Evolutionary conservation across 2,888 invertebrate genomes (phyloP).

Genomic region (Plemyria rubiginata): DNA sequence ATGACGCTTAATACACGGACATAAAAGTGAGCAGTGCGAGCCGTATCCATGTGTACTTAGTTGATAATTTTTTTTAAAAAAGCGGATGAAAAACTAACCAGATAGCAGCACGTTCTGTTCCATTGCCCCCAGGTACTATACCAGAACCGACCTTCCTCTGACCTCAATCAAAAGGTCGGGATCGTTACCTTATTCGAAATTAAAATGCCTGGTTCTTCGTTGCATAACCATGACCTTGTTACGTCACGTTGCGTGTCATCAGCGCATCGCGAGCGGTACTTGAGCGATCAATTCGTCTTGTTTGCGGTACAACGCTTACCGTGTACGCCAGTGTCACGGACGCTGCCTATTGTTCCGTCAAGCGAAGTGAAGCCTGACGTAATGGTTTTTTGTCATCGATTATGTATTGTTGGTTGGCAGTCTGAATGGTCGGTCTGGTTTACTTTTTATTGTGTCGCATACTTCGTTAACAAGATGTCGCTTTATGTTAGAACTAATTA

Average conservation of each 20-base stretch:
- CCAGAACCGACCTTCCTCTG: constrained; percentile 57
- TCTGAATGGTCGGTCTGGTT: constrained; percentile 7
- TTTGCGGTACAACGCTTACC: constrained; percentile 54
- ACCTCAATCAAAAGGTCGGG: constrained; percentile 64
- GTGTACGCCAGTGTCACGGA: constrained; percentile 73
- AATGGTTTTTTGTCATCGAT: constrained; percentile 52
- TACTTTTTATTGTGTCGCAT: constrained; percentile 3
- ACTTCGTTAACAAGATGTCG: neutral
- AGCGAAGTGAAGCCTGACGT: constrained; percentile 55
- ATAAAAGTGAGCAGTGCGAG: too few relatives aligned
- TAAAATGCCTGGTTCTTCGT: constrained; percentile 33
- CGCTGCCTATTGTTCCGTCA: constrained; percentile 54
- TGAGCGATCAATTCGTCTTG: constrained; percentile 53
- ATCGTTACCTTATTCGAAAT: constrained; percentile 37
- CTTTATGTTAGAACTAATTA: too few relatives aligned
- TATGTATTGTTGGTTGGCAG: constrained; percentile 36
- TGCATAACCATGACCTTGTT: constrained; percentile 53
- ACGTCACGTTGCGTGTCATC: constrained; percentile 54
- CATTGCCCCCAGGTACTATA: constrained; percentile 37
- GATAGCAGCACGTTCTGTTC: constrained; percentile 8
- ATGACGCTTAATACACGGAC: too few relatives aligned
- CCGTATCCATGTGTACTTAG: too few relatives aligned
- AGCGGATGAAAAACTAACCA: too few relatives aligned
- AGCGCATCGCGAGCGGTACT: constrained; percentile 37
- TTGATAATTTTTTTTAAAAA: neutral